Base-by-base conservation (phyloP, 2,113 vertebrate genomes). In the Tenrec ecaudatus region DNA sequence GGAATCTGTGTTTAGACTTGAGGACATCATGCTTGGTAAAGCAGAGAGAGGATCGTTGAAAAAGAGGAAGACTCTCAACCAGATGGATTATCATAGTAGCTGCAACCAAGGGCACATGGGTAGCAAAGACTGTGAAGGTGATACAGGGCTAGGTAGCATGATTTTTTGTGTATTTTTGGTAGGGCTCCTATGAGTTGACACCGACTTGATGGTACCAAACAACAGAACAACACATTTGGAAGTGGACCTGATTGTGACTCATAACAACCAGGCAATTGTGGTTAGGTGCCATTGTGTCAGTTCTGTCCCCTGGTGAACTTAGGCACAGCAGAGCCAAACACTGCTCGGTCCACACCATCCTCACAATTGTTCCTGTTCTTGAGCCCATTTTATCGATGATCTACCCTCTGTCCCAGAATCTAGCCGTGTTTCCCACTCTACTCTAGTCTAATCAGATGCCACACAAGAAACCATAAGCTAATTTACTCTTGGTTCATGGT, bases 391-490 rank as follows among this genome's bases (percentile, higher is more conserved):
- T 33, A 25, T 82, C 66, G n/a, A 14, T 76, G 80, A 3, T 33
- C 15, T 85, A 33, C 58, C 29, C 5, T 38, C 79, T 82, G 79
- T 86, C 36, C 83, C 17, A 3, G 31, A 58, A n/a, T 88, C 53
- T 40, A 33, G 68, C 47, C 12, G 12, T 64, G 29, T 66, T 82
- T 91, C 73, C 29, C 29, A 69, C 58, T 82, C 68, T 78, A 78
- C 69, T 84, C 83, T 69, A 23, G 27, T 76, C 27, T 69, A 77
- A 78, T 58, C 53, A 82, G 79, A 82, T 93, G 89, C 60, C 86
- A 78, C 66, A 57, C 57, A 38, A 82, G 76, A 93, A 92, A 66
- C 89, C 86, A 80, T 10, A 36, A 82, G 69, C 71, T 38, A 58
- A 80, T 38, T 40, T 90, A 23, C 75, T 90, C 80, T 92, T 80